Percentiles rank a stretch among this genome's conserved stretches.
Evolutionary conservation across 2,888 invertebrate genomes (phyloP).

Genomic region (Chloroclystis v-ata): DNA sequence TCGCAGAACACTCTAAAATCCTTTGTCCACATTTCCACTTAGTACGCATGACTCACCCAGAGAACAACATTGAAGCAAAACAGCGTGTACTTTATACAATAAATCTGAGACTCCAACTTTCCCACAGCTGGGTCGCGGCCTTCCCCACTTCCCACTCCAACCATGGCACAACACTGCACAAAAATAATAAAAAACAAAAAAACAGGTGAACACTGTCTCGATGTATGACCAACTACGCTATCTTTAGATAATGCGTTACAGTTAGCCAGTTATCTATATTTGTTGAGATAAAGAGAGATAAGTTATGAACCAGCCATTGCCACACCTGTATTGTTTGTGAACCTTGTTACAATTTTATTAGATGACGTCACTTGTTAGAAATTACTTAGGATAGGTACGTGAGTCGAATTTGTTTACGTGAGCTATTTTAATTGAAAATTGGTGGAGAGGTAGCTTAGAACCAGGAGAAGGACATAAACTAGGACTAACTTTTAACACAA

Average conservation of each 20-base stretch:
- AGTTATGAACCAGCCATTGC: conserved; percentile 43
- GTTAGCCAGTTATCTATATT: conserved; percentile 70
- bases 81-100: conserved; percentile 88
- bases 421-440: no score
- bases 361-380: conserved; percentile 3
- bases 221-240: conserved; percentile 59
- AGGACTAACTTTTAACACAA: no score
- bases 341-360: conserved; percentile 2
- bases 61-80: conserved; percentile 88
- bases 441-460: no score
- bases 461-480: no score
- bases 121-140: conserved; percentile 74
- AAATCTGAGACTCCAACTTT: conserved; percentile 86
- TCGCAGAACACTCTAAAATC: no score
- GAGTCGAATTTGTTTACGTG: no score
- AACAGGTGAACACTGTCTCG: conserved; percentile 44
- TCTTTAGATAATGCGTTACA: conserved; percentile 56
- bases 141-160: conserved; percentile 72
- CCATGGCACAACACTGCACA: conserved; percentile 67
- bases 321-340: conserved; percentile 54
- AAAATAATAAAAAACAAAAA: conserved; percentile 21
- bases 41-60: conserved; percentile 79
- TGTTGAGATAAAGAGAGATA: conserved; percentile 69
- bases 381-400: neutral
- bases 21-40: neutral